Percentiles rank a stretch among this genome's conserved stretches.
These are phyloP conservation scores for Drosophila nebulosa DNA, from an alignment of 1,140 invertebrate species.

Conservation along the genomic window DNA sequence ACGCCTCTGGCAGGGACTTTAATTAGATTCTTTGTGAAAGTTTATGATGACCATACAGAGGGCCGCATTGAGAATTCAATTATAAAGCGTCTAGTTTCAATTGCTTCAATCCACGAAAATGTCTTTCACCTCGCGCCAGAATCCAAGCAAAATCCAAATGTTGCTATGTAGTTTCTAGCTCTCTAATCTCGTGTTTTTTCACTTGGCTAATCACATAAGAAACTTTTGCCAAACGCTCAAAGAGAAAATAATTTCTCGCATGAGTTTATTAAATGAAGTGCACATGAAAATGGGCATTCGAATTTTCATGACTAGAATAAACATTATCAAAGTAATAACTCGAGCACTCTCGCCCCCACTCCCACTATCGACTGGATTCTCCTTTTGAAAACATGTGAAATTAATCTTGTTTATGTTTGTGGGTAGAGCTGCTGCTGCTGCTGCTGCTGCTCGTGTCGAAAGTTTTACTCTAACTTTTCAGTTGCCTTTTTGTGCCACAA, in stretches of 20 bases:
- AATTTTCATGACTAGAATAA: conserved; percentile 73
- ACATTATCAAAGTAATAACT: conserved; percentile 79
- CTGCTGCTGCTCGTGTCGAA: conserved; percentile 38
- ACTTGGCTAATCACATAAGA: conserved; percentile 69
- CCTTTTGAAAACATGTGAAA: conserved; percentile 61
- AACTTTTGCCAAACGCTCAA: conserved; percentile 25
- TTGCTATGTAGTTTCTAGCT: not conserved
- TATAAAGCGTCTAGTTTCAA: not conserved
- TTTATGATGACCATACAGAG: conserved; percentile 18
- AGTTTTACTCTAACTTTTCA: conserved; percentile 56
- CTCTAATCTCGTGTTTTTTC: conserved; percentile 71
- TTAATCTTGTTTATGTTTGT: conserved; percentile 75
- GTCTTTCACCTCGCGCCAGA: not conserved
- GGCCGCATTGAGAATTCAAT: not conserved
- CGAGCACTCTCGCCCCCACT: conserved; percentile 1
- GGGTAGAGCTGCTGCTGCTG: conserved; percentile 21
- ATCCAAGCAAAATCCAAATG: not conserved
- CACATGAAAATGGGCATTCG: conserved; percentile 64
- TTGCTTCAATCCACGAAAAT: not conserved
- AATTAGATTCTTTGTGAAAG: conserved; percentile 61
- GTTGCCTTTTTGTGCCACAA: conserved; percentile 54
- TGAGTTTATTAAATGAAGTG: conserved; percentile 75
- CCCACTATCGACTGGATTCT: not conserved
- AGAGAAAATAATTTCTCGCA: conserved; percentile 58
- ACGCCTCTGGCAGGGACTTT: conserved; percentile 43